Evolutionary conservation across 2,888 invertebrate genomes (phyloP).

Genomic region (Synanthedon formicaeformis): DNA sequence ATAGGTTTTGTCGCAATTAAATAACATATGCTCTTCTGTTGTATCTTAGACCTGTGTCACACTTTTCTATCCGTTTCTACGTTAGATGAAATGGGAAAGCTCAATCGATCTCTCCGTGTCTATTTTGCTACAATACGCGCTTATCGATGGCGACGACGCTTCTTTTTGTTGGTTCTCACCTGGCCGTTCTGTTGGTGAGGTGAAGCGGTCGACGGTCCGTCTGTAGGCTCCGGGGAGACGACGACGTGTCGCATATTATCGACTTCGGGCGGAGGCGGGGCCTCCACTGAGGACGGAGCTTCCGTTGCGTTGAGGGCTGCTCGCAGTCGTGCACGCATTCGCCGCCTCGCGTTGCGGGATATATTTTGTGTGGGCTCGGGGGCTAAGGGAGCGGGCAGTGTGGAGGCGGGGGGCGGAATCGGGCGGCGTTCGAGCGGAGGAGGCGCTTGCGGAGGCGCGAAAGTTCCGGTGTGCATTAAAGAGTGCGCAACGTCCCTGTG

Average conservation of each 20-base stretch:
- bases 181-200: conserved; percentile 14
- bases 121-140: background rate
- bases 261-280: conserved; percentile 1
- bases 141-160: conserved; percentile 50
- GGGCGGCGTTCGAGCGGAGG: background rate
- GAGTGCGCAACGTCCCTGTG: conserved; percentile 12
- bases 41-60: too few species aligned
- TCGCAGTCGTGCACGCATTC: conserved; percentile 43
- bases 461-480: too few species aligned
- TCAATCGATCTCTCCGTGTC: too few species aligned
- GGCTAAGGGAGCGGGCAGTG: background rate
- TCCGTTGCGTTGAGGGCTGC: conserved; percentile 30
- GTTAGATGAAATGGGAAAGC: too few species aligned
- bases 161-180: conserved; percentile 40
- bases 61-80: too few species aligned
- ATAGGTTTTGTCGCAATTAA: too few species aligned
- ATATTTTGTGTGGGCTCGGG: conserved; percentile 9
- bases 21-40: too few species aligned
- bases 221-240: conserved; percentile 9
- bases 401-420: background rate
- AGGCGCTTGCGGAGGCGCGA: background rate
- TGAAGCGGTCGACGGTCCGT: conserved; percentile 21
- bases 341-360: conserved; percentile 48
- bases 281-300: conserved; percentile 12
- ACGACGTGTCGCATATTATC: conserved; percentile 3